Conservation (phyloP, 2,113 vertebrate genomes). For the Trinectes maculatus region DNA sequence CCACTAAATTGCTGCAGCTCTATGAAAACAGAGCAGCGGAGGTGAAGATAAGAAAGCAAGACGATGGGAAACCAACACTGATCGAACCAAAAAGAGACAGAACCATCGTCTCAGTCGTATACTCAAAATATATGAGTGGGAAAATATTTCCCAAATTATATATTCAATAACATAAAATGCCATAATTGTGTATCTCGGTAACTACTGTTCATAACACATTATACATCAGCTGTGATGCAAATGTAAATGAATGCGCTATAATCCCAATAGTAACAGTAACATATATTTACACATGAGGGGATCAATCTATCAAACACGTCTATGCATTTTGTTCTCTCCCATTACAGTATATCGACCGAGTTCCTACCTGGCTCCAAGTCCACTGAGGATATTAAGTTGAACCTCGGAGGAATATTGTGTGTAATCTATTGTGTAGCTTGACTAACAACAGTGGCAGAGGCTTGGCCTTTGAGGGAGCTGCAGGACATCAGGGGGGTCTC, state of each 20-base stretch:
- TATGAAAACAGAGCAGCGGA: conserved; percentile 24
- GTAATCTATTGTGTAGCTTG: conserved; percentile 51
- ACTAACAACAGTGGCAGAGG: conserved; percentile 47
- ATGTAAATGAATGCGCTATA: too few species aligned
- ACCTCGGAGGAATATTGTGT: conserved; percentile 39
- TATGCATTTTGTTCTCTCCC: neutral
- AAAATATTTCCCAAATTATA: too few species aligned
- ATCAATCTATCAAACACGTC: neutral
- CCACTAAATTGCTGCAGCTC: conserved; percentile 41
- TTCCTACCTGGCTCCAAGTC: neutral
- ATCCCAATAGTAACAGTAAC: too few species aligned
- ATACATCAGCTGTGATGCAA: too few species aligned
- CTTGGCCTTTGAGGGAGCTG: conserved; percentile 76
- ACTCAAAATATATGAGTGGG: too few species aligned
- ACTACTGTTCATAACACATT: too few species aligned
- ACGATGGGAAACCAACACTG: conserved; percentile 32
- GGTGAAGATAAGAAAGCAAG: conserved; percentile 18
- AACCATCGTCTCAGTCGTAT: too few species aligned
- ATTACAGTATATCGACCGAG: neutral
- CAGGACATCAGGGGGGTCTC: conserved; percentile 67
- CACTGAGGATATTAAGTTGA: conserved; percentile 19
- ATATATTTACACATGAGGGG: neutral
- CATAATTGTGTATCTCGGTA: too few species aligned
- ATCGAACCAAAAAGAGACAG: conserved; percentile 30
- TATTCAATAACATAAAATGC: too few species aligned